These are phyloP conservation scores for Paracanthobrama guichenoti DNA, from an alignment of 2,113 vertebrate species.

Conservation along the genomic window DNA sequence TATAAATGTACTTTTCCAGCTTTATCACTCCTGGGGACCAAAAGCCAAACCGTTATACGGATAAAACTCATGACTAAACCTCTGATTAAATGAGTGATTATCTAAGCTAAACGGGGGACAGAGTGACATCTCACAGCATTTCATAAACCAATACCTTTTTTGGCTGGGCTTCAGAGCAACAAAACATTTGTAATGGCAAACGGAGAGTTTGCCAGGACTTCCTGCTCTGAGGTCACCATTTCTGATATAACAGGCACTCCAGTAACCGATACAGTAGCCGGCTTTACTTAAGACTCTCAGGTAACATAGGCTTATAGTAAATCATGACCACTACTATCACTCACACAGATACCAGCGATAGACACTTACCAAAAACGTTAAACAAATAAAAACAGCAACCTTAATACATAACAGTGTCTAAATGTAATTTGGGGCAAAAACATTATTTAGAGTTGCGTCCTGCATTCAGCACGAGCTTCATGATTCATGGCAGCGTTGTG, in stretches of 20 bases:
- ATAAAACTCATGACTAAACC: constrained; percentile 12
- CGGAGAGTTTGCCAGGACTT: background rate
- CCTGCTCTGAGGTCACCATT: constrained; percentile 7
- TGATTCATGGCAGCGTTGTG: constrained; percentile 14
- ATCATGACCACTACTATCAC: background rate
- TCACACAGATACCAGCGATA: background rate
- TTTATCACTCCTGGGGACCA: background rate
- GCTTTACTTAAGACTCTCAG: background rate
- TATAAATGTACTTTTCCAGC: background rate
- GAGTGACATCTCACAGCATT: background rate
- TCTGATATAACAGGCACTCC: background rate
- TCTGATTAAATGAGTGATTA: background rate
- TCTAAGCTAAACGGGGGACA: background rate
- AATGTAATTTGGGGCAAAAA: constrained; percentile 5
- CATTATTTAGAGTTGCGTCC: constrained; percentile 22
- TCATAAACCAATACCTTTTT: background rate
- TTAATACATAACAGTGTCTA: constrained; percentile 31
- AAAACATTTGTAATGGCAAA: background rate
- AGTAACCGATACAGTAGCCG: background rate
- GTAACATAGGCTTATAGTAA: background rate
- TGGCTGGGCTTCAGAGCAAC: background rate
- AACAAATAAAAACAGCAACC: background rate
- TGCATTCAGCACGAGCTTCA: constrained; percentile 22
- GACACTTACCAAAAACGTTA: background rate
- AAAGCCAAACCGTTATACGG: background rate